phyloP scores from a whole-genome alignment of 2,113 vertebrate genomes.

The Nannospalax galili region DNA sequence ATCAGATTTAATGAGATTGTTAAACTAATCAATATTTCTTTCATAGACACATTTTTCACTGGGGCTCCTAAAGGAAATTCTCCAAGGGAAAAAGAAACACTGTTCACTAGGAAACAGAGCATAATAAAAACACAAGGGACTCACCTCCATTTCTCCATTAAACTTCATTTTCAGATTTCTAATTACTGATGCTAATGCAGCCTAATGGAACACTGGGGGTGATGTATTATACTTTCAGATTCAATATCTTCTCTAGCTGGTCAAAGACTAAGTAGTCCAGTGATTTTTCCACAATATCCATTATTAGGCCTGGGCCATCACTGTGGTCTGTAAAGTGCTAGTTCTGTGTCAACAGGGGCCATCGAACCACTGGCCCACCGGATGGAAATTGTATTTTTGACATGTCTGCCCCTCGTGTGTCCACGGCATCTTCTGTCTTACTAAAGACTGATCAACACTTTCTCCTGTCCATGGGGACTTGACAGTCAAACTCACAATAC shows the following conservation, averaged over 20 bases:
- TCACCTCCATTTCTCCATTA: constrained; percentile 72
- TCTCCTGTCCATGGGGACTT: not conserved
- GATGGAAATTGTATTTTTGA: not conserved
- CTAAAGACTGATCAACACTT: not conserved
- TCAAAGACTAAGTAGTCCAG: constrained; percentile 4
- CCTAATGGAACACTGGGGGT: constrained; percentile 46
- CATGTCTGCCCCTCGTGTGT: not conserved
- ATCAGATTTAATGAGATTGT: constrained; percentile 80
- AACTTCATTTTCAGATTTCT: constrained; percentile 67
- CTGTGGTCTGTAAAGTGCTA: not conserved
- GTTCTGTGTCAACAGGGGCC: not conserved
- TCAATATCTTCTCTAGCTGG: constrained; percentile 66
- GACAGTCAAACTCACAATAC: not conserved
- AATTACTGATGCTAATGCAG: constrained; percentile 73
- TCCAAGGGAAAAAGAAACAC: constrained; percentile 51
- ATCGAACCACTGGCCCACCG: not conserved
- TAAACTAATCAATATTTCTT: constrained; percentile 81
- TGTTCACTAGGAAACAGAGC: constrained; percentile 68
- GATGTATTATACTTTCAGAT: constrained; percentile 69
- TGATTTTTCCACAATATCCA: constrained; percentile 6
- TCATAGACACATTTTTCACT: constrained; percentile 79
- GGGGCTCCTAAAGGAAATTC: constrained; percentile 65
- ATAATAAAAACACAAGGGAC: constrained; percentile 62
- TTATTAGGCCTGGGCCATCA: not conserved
- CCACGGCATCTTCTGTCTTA: not conserved